These are phyloP conservation scores for Coronaproctus castanopsis DNA, from an alignment of 2,888 invertebrate species.

Conservation along the genomic window DNA sequence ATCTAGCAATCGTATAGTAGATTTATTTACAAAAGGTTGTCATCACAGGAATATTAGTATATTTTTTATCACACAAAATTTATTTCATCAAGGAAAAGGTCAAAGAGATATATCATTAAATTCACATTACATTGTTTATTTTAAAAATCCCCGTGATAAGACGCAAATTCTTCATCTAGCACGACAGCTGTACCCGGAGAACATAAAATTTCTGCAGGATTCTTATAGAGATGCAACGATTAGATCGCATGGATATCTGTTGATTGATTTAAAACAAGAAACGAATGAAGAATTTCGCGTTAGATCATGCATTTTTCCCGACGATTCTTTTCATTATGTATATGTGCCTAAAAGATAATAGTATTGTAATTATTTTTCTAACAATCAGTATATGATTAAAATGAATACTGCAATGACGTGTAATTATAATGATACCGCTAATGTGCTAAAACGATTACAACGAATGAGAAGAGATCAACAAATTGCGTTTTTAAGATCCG, in stretches of 20 bases:
- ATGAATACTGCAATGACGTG: too few species aligned
- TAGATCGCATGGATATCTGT: neutral
- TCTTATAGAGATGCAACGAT: neutral
- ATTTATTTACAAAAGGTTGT: slow-evolving; percentile 10
- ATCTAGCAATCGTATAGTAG: neutral
- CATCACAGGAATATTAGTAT: slow-evolving; percentile 4
- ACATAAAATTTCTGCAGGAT: slow-evolving; percentile 1
- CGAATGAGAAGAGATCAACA: too few species aligned
- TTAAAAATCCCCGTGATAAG: too few species aligned
- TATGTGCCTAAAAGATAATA: neutral
- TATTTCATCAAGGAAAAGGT: too few species aligned
- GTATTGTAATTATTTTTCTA: too few species aligned
- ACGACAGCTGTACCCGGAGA: neutral
- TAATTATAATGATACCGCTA: too few species aligned
- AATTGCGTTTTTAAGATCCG: too few species aligned
- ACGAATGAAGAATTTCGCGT: slow-evolving; percentile 1
- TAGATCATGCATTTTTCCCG: slow-evolving; percentile 1
- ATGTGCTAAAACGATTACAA: too few species aligned
- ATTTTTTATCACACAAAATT: slow-evolving; percentile 2
- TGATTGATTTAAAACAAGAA: slow-evolving; percentile 1
- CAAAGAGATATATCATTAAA: neutral
- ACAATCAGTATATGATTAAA: too few species aligned
- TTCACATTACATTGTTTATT: neutral
- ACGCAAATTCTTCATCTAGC: too few species aligned
- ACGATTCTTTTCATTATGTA: neutral